These are phyloP conservation scores for Strix aluco DNA, from an alignment of 2,113 vertebrate species.

Conservation along the genomic window DNA sequence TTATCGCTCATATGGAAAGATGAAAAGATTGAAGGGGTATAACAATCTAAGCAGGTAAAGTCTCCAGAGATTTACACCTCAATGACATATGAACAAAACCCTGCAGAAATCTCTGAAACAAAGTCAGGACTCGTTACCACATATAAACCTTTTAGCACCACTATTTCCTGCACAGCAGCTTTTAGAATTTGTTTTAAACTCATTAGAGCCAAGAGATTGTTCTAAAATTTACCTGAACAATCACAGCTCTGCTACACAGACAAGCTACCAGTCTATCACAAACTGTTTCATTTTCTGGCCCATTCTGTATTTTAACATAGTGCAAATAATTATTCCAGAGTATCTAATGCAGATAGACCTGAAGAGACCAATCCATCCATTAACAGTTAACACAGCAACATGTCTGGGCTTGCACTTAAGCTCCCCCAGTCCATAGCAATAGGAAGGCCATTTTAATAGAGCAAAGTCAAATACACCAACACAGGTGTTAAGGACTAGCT, in stretches of 20 bases:
- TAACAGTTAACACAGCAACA: background rate
- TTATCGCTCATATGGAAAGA: rapidly evolving
- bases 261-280: background rate
- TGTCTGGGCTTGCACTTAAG: background rate
- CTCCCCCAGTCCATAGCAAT: background rate
- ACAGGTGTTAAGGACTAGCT: background rate
- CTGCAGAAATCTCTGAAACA: background rate
- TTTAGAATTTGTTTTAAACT: background rate
- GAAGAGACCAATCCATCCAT: background rate
- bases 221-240: background rate
- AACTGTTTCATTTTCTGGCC: background rate
- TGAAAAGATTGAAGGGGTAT: background rate
- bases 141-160: background rate
- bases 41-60: background rate
- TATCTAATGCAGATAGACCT: background rate
- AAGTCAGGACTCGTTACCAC: background rate
- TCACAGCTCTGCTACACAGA: background rate
- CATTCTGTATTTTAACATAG: background rate
- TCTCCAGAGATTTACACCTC: background rate
- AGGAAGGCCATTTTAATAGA: background rate
- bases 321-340: background rate
- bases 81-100: background rate
- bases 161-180: background rate
- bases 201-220: background rate
- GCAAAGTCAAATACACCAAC: background rate